These are phyloP conservation scores for Pristionchus exspectatus DNA, from an alignment of 2,888 invertebrate genomes.

Conservation along the genomic window DNA sequence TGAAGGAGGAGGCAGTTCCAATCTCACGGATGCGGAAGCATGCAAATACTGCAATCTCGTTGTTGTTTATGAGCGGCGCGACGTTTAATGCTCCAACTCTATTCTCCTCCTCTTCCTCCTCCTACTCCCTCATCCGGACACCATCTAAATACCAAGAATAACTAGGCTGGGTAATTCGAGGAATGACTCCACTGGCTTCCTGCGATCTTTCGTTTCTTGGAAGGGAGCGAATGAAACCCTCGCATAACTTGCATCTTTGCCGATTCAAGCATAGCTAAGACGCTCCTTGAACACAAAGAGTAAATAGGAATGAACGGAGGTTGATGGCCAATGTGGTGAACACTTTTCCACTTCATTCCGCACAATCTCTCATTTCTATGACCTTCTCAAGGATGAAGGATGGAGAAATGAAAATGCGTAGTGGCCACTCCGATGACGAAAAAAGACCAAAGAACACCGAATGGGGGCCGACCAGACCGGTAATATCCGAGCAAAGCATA, in stretches of 20 bases:
- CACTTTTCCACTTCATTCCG: background rate
- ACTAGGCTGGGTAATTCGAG: background rate
- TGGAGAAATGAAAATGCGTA: background rate
- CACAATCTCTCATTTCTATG: background rate
- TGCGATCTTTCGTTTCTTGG: background rate
- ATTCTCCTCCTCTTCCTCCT: background rate
- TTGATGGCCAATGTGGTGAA: background rate
- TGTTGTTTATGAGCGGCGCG: background rate
- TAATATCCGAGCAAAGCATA: constrained; percentile 2
- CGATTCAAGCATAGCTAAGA: background rate
- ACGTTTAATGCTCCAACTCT: background rate
- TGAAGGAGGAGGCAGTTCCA: background rate
- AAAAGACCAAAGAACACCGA: background rate
- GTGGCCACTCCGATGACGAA: background rate
- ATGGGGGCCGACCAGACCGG: background rate
- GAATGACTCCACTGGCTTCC: background rate
- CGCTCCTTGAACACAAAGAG: background rate
- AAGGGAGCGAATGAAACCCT: background rate
- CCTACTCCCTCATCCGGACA: background rate
- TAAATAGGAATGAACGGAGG: background rate
- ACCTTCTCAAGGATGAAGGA: background rate
- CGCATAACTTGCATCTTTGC: background rate
- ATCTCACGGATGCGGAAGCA: background rate
- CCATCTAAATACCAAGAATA: background rate
- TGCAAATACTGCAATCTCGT: background rate